phyloP scores from a whole-genome alignment of 2,113 vertebrate species.

The Calidris pugnax region DNA sequence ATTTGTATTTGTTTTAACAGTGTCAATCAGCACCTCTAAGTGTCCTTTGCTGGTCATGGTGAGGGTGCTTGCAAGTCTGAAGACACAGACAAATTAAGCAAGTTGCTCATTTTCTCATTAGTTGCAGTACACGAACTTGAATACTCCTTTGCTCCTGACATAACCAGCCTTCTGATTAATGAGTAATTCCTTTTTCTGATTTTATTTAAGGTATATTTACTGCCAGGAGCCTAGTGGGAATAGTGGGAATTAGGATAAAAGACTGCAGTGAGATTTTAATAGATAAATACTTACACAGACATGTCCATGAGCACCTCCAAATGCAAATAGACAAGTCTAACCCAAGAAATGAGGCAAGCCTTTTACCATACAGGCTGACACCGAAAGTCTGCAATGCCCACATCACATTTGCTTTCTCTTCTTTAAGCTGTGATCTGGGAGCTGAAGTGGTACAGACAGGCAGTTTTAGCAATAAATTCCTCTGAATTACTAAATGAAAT shows the following conservation, averaged over 20 bases:
- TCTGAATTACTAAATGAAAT: not conserved
- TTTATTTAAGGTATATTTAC: conserved; percentile 22
- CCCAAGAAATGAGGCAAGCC: not conserved
- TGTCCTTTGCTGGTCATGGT: not conserved
- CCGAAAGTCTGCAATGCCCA: not conserved
- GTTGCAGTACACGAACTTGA: not conserved
- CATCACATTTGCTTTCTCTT: not conserved
- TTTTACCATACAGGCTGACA: not conserved
- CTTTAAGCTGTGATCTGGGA: not conserved
- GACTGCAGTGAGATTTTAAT: not conserved
- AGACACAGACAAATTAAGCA: not conserved
- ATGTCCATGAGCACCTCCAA: not conserved
- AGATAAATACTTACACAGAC: not conserved
- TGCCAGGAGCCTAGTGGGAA: not conserved
- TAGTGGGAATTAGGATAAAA: not conserved
- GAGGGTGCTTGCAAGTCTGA: not conserved
- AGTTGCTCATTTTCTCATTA: not conserved
- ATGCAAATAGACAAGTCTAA: not conserved
- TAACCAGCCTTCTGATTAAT: conserved; percentile 6
- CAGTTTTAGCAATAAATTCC: not conserved
- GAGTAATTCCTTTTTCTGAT: conserved; percentile 1
- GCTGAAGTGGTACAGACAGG: not conserved
- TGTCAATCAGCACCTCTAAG: not conserved
- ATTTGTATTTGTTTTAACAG: conserved; percentile 3
- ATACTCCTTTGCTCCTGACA: not conserved